Evolutionary conservation across 2,888 invertebrate genomes (phyloP).

Genomic region (Dendrolimus houi): DNA sequence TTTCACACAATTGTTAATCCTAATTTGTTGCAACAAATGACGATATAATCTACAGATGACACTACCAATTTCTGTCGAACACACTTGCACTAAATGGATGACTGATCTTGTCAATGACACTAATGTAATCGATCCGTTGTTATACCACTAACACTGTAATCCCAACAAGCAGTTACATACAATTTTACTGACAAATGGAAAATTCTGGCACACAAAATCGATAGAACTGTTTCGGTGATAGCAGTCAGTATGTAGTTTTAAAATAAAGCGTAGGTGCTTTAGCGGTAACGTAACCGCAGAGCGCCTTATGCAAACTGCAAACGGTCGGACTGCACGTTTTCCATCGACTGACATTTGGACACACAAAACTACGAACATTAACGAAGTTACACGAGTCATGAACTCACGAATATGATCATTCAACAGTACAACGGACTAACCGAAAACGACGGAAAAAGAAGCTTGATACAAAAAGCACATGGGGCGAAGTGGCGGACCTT

Average conservation of each 20-base stretch:
- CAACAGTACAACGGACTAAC: background rate
- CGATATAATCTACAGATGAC: slow-evolving; percentile 15
- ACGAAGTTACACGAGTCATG: slow-evolving; percentile 20
- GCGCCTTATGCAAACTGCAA: slow-evolving; percentile 38
- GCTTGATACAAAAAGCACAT: too few species aligned
- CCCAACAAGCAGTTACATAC: slow-evolving; percentile 31
- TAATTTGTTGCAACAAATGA: slow-evolving; percentile 2
- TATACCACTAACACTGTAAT: slow-evolving; percentile 35
- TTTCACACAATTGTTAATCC: background rate
- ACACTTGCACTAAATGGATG: slow-evolving; percentile 54
- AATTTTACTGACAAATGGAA: slow-evolving; percentile 28
- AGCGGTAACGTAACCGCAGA: slow-evolving; percentile 38
- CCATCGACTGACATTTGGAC: slow-evolving; percentile 39
- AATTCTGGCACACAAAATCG: slow-evolving; percentile 42
- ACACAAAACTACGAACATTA: slow-evolving; percentile 22
- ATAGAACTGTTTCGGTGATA: slow-evolving; percentile 33
- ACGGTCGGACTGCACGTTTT: slow-evolving; percentile 38
- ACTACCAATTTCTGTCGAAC: slow-evolving; percentile 34
- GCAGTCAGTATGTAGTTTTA: slow-evolving; percentile 23
- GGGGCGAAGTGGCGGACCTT: too few species aligned
- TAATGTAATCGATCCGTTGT: slow-evolving; percentile 32
- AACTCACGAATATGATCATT: slow-evolving; percentile 7
- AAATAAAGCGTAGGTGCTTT: slow-evolving; percentile 42
- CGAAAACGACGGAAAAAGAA: background rate
- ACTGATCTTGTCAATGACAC: slow-evolving; percentile 55